Conservation (phyloP, 2,113 vertebrate genomes). For the Rostratula benghalensis region DNA sequence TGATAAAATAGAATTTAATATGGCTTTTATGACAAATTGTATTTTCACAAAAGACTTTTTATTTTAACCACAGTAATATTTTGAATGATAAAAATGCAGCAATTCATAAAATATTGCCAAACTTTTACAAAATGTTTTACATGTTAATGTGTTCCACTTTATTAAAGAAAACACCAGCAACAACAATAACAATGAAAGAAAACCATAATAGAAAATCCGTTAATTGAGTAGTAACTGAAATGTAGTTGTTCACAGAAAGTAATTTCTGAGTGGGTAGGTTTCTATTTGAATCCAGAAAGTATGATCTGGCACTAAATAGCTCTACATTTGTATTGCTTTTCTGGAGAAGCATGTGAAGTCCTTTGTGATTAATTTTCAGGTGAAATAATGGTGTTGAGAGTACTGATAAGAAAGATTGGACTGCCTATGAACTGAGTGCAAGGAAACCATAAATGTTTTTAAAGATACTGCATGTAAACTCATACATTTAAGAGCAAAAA, state of each 20-base stretch:
- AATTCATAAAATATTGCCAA: neutral
- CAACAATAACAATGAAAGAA: neutral
- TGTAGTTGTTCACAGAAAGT: neutral
- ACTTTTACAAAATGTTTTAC: neutral
- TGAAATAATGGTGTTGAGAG: neutral
- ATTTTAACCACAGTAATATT: neutral
- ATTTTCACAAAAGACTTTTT: neutral
- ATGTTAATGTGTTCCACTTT: neutral
- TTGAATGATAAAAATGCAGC: neutral
- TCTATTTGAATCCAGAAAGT: neutral
- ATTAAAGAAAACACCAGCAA: neutral
- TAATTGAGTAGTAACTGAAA: neutral
- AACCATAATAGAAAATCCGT: neutral
- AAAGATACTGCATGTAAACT: neutral
- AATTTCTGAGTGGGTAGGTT: neutral
- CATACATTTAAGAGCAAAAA: neutral
- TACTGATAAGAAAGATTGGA: neutral
- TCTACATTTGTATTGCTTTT: neutral
- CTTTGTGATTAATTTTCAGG: neutral
- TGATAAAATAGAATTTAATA: neutral
- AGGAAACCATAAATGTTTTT: neutral
- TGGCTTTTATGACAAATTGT: neutral
- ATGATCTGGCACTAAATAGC: neutral
- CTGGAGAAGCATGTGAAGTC: neutral
- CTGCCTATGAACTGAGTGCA: neutral